Evolutionary conservation across 2,888 invertebrate genomes (phyloP).

Genomic region (Acanthosoma haemorrhoidale): DNA sequence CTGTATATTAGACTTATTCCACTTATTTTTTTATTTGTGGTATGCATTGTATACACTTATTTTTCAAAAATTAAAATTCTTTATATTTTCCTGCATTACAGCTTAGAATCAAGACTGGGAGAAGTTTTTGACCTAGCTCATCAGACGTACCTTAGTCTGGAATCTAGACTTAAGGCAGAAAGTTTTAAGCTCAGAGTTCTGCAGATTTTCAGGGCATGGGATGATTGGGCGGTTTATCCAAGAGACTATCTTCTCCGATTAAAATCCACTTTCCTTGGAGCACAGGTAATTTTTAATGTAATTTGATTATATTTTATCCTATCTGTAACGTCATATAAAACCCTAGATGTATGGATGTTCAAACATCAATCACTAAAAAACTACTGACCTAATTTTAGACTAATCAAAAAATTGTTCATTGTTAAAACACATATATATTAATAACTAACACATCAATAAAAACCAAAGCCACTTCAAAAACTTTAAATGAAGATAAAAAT

Average conservation of each 20-base stretch:
- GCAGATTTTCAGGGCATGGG: constrained; percentile 90
- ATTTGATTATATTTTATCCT: too few relatives aligned
- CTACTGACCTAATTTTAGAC: too few relatives aligned
- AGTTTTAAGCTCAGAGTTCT: constrained; percentile 88
- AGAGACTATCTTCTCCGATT: constrained; percentile 81
- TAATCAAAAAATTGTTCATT: too few relatives aligned
- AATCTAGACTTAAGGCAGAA: constrained; percentile 87
- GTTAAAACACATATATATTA: too few relatives aligned
- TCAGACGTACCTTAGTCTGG: constrained; percentile 65
- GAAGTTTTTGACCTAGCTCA: constrained; percentile 72
- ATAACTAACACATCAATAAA: too few relatives aligned
- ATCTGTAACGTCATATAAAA: too few relatives aligned
- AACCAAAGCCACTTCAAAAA: too few relatives aligned
- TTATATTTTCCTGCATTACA: constrained; percentile 45
- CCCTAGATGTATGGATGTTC: too few relatives aligned
- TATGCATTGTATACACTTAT: neutral
- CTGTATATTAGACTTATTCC: neutral
- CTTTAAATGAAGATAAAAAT: too few relatives aligned
- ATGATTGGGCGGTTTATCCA: constrained; percentile 94
- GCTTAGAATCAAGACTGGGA: constrained; percentile 75
- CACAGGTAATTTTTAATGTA: constrained; percentile 3
- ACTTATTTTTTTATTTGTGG: neutral
- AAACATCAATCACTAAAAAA: too few relatives aligned
- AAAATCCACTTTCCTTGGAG: constrained; percentile 86
- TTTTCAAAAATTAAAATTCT: neutral